Evolutionary conservation across 1,140 invertebrate species (phyloP), one percentile per base, ranked within the genome.

Genomic region (Drosophila bocki): DNA sequence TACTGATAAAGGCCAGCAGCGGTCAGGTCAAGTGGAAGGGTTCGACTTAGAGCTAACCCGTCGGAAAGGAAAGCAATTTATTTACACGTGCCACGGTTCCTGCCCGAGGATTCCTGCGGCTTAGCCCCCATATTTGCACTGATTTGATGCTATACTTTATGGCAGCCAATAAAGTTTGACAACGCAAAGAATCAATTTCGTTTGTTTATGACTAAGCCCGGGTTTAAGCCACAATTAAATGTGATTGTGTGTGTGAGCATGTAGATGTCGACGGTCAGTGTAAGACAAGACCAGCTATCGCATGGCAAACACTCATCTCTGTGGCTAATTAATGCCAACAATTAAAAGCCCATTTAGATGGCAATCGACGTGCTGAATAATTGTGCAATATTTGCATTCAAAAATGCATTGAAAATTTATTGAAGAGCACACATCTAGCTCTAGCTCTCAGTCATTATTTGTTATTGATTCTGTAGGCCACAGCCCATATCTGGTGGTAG

Each of bases 61-160:
- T 57, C 32, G 76, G 67, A 78, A 83, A 59, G 76, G 67, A 78
- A 83, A 69, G 72, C 85, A 81, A 88, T 88, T 88, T 88, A 88
- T 88, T 88, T 88, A 90, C 84, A 88, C 84, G 84, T 84, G 84
- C 64, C 58, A 39, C 54, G 75, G 79, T 79, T 74, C 32, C 53
- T 54, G 51, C 2, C 53, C 22, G 33, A 50, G 79, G 80, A 83
- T 83, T 88, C 67, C 69, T 37, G 35, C 37, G 53, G 69, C 69
- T 87, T 65, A 78, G 72, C 62, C 60, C 57, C 68, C 70, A 75
- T 80, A 78, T 88, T 80, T 75, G 74, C 75, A 59, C 60, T 64
- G 74, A 84, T 84, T 88, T 88, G 84, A 88, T 88, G 57, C 84
- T 72, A 84, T 84, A 81, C 78, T 87, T 88, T 88, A 88, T 82